These are phyloP conservation scores for Synergus gifuensis DNA, from an alignment of 2,888 invertebrate species.

Conservation along the genomic window DNA sequence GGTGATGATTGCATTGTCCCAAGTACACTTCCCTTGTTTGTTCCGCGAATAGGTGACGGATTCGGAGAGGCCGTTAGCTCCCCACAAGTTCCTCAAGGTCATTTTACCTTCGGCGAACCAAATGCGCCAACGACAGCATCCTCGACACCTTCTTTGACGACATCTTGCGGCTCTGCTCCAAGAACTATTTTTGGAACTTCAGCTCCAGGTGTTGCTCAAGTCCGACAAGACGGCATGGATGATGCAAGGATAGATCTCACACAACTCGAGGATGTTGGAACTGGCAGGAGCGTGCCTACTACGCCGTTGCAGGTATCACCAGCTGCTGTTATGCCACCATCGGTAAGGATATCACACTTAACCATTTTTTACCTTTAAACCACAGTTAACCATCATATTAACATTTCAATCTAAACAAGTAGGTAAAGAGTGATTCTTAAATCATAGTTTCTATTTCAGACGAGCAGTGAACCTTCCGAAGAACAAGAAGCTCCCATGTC, in stretches of 20 bases:
- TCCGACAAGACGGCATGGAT: conserved; percentile 84
- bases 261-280: conserved; percentile 81
- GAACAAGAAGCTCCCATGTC: conserved; percentile 69
- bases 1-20: conserved; percentile 91
- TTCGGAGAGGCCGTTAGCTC: conserved; percentile 96
- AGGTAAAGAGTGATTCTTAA: background rate
- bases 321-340: conserved; percentile 71
- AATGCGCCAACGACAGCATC: conserved; percentile 70
- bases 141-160: conserved; percentile 66
- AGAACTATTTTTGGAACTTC: conserved; percentile 67
- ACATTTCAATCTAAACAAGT: background rate
- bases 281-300: conserved; percentile 84
- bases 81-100: conserved; percentile 85
- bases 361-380: background rate
- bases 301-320: conserved; percentile 84
- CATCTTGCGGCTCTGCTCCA: conserved; percentile 58
- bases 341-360: conserved; percentile 59
- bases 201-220: conserved; percentile 76
- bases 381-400: too few relatives aligned
- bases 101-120: conserved; percentile 84
- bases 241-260: conserved; percentile 87
- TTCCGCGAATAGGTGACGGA: conserved; percentile 90
- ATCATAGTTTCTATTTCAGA: conserved; percentile 56
- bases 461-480: conserved; percentile 68
- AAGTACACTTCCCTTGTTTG: conserved; percentile 91